Conservation (phyloP, 2,888 invertebrate species). For the Hydrotaea diabolus region DNA sequence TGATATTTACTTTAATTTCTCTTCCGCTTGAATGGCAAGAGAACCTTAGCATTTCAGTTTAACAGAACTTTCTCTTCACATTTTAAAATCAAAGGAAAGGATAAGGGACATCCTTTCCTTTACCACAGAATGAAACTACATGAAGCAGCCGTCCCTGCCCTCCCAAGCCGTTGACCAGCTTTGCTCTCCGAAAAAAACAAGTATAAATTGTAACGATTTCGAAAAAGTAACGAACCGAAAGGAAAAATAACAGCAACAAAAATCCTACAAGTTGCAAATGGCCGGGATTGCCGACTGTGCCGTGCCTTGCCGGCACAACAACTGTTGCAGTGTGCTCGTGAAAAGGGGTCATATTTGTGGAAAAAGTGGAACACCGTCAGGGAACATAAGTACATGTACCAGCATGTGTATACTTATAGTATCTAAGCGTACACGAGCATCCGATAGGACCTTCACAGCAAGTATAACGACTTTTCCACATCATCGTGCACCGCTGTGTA, state of each 20-base stretch:
- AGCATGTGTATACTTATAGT: too few species aligned
- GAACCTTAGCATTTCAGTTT: neutral
- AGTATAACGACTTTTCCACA: too few species aligned
- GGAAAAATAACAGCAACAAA: constrained; percentile 13
- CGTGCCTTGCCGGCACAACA: constrained; percentile 43
- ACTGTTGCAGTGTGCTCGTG: constrained; percentile 30
- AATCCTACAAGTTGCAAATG: constrained; percentile 64
- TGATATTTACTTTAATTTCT: too few species aligned
- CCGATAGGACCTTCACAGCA: too few species aligned
- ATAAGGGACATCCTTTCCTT: too few species aligned
- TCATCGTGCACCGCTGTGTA: too few species aligned
- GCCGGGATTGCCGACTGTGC: neutral
- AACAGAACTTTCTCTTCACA: neutral
- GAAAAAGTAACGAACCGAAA: neutral
- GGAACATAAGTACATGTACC: too few species aligned
- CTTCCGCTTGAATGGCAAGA: neutral
- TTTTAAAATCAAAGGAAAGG: neutral
- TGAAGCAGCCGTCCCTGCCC: too few species aligned
- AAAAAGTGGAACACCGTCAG: neutral
- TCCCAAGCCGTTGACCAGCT: neutral
- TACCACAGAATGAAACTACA: too few species aligned
- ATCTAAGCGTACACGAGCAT: too few species aligned
- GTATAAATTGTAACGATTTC: neutral
- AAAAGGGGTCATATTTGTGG: constrained; percentile 4
- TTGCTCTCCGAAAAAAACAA: neutral